Percentiles rank a stretch among this genome's conserved stretches.
phyloP scores from a whole-genome alignment of 2,888 invertebrate genomes.

The Nephrotoma appendiculata region DNA sequence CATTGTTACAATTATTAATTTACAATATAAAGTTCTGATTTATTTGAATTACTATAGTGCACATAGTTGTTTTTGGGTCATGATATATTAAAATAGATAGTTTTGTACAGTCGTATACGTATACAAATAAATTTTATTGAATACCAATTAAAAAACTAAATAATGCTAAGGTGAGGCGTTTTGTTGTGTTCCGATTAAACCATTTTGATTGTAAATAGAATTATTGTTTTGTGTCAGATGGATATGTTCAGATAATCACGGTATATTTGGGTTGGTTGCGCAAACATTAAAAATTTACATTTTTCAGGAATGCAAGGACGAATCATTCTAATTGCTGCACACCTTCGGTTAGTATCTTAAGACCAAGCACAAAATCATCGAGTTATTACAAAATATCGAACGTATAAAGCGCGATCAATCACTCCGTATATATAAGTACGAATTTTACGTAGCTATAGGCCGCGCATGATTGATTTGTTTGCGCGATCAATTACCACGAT shows the following conservation, averaged over 20 bases:
- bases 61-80: not conserved
- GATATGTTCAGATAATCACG: not conserved
- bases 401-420: not conserved
- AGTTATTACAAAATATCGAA: not conserved
- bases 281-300: not conserved
- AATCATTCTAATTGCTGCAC: too few relatives aligned
- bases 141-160: not conserved
- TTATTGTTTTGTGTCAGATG: not conserved
- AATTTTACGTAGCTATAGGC: not conserved
- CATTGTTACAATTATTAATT: too few relatives aligned
- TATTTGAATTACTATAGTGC: not conserved
- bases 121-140: not conserved
- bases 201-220: not conserved
- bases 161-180: not conserved
- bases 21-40: not conserved
- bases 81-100: not conserved
- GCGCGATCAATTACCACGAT: too few relatives aligned
- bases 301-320: not conserved
- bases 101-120: not conserved
- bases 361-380: too few relatives aligned
- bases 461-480: not conserved
- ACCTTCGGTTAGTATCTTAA: too few relatives aligned
- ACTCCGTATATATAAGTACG: not conserved
- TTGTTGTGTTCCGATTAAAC: not conserved
- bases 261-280: not conserved